Evolutionary conservation across 2,888 invertebrate species (phyloP).

Genomic region (Ellobium chinense): DNA sequence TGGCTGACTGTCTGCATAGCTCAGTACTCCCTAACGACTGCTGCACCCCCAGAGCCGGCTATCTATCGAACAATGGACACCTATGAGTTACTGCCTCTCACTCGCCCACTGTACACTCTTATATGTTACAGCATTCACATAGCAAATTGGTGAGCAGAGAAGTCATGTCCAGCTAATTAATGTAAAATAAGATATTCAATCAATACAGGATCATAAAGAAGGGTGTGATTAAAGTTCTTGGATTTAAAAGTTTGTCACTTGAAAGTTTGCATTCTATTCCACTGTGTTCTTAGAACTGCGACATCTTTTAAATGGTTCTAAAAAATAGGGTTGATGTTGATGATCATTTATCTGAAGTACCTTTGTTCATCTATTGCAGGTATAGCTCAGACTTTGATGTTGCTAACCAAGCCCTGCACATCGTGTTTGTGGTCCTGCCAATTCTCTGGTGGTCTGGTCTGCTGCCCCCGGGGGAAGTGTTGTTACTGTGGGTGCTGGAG

Average conservation of each 20-base stretch:
- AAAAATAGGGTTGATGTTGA: no score
- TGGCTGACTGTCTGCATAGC: slow-evolving; percentile 74
- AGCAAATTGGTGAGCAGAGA: slow-evolving; percentile 64
- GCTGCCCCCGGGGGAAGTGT: slow-evolving; percentile 74
- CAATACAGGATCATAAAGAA: no score
- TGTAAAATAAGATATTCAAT: no score
- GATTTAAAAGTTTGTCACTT: no score
- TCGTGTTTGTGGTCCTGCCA: slow-evolving; percentile 73
- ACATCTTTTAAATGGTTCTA: no score
- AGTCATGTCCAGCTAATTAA: no score
- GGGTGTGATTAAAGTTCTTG: no score
- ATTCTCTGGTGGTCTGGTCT: slow-evolving; percentile 73
- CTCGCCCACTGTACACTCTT: slow-evolving; percentile 73
- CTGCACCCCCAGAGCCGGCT: slow-evolving; percentile 75
- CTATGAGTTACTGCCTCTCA: slow-evolving; percentile 70
- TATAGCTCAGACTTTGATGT: slow-evolving; percentile 59
- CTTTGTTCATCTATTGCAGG: no score
- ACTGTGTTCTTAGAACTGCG: no score
- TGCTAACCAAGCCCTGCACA: slow-evolving; percentile 71
- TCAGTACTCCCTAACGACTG: slow-evolving; percentile 73
- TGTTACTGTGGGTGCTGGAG: slow-evolving; percentile 72
- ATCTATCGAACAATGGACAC: slow-evolving; percentile 73
- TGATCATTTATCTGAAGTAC: no score
- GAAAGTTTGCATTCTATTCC: no score
- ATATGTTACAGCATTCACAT: slow-evolving; percentile 69